These are phyloP conservation scores for Dugesia japonica DNA, from an alignment of 2,888 invertebrate species.

Conservation along the genomic window DNA sequence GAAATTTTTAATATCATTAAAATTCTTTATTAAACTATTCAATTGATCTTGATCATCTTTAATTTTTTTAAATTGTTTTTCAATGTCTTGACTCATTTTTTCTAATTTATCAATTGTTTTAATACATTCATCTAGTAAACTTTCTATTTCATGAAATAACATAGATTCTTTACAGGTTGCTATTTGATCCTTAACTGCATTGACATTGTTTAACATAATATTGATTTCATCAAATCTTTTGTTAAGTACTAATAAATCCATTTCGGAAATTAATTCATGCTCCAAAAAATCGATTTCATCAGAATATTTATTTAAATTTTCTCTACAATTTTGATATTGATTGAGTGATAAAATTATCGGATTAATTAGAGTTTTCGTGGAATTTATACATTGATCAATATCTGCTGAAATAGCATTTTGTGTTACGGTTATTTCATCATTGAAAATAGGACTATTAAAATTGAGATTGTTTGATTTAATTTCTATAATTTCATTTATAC, in stretches of 20 bases:
- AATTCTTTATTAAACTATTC: neutral
- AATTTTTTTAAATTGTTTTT: neutral
- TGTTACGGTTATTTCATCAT: neutral
- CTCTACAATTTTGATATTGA: neutral
- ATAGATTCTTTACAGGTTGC: neutral
- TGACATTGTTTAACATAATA: neutral
- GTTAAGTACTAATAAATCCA: neutral
- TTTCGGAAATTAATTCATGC: neutral
- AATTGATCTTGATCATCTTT: neutral
- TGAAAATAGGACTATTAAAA: neutral
- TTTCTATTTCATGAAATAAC: neutral
- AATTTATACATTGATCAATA: neutral
- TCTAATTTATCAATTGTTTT: neutral
- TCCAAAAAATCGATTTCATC: neutral
- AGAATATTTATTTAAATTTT: neutral
- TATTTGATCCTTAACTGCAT: neutral
- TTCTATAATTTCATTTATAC: neutral
- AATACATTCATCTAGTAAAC: neutral
- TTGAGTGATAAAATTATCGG: neutral
- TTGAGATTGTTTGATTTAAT: neutral
- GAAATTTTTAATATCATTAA: neutral
- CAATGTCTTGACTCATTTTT: neutral
- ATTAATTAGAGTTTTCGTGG: neutral
- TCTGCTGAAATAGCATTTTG: neutral
- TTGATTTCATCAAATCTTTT: neutral